Percentiles rank a stretch among this genome's conserved stretches.
These are phyloP conservation scores for Calliopum simillimum DNA, from an alignment of 2,888 invertebrate species.

Conservation along the genomic window DNA sequence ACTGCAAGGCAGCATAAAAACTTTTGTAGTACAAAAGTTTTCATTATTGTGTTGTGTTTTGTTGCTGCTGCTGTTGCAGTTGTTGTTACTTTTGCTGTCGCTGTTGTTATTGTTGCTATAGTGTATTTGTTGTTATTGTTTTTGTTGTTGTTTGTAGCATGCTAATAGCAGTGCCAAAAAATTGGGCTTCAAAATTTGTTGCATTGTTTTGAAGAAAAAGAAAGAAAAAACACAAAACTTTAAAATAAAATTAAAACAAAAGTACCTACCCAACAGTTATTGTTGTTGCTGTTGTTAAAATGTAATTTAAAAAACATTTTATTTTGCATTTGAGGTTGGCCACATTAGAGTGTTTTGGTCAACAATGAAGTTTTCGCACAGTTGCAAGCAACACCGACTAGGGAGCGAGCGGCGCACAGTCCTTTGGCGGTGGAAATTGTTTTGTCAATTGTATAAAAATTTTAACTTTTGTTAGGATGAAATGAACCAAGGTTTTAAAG, in stretches of 20 bases:
- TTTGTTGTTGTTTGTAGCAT: constrained; percentile 13
- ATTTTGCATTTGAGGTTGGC: constrained; percentile 25
- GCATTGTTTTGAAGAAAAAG: too few species aligned
- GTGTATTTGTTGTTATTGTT: constrained; percentile 12
- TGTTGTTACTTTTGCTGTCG: background rate
- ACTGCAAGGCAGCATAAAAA: background rate
- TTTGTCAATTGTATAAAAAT: too few species aligned
- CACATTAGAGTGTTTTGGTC: constrained; percentile 28
- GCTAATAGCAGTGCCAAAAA: constrained; percentile 26
- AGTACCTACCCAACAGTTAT: too few species aligned
- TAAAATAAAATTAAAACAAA: too few species aligned
- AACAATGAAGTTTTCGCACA: constrained; percentile 6
- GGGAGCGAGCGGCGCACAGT: background rate
- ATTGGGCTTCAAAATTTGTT: background rate
- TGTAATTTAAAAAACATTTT: constrained; percentile 21
- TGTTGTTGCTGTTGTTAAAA: constrained; percentile 6
- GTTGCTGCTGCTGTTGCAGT: constrained; percentile 2
- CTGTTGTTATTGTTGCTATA: constrained; percentile 12
- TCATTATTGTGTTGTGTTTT: constrained; percentile 1
- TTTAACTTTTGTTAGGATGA: too few species aligned
- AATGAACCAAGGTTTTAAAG: too few species aligned
- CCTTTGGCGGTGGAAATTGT: too few species aligned
- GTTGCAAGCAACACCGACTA: background rate
- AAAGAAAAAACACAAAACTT: too few species aligned
- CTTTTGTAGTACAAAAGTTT: constrained; percentile 11